Evolutionary conservation across 2,113 vertebrate genomes (phyloP), one percentile per base, ranked within the genome.

Genomic region (Acrocephalus kingi): DNA sequence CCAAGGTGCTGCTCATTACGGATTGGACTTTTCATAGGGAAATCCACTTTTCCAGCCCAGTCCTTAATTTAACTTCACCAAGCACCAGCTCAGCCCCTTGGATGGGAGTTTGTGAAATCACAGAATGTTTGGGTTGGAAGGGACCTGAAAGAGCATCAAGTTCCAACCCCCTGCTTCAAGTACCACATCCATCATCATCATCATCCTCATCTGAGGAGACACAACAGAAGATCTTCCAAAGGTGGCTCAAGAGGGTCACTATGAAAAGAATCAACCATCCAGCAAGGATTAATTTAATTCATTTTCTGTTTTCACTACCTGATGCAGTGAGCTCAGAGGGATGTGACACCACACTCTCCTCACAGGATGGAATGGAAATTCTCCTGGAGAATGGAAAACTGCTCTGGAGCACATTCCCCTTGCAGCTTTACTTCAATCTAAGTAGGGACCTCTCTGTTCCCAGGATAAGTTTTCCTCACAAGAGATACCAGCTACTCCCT

Each of bases 201-300:
- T 18, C 56, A 4, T 23, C 25, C 10, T 52, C 62, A 17, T 24
- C 15, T 93, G 48, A 63, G 45, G 21, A 84, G 30, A 85, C 69
- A 51, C 12, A 62, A 23, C 5, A 74, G 35, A 72, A 90, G 9
- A 49, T 7, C 37, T 62, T 71, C 91, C 46, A 73, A 31, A 77
- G 31, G 27, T 77, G 35, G 39, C 77, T 78, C 23, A 31, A 72
- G 66, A 90, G 62, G 64, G 18, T 67, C 49, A 63, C 76, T 61
- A 15, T 2, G 13, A 24, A 51, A 54, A 91, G 28, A 21, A 49
- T 58, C 74, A 93, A 66, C 41, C 84, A 73, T n/a, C 71, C 85
- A 75, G 84, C 77, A 92, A 58, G 68, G 61, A 94, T 71, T 82
- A 33, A 84, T 96, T 91, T 64, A 30, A 17, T 46, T 33, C 5